These are phyloP conservation scores for Gallinago nigripennis DNA, from an alignment of 2,797 vertebrate genomes.

Conservation along the genomic window DNA sequence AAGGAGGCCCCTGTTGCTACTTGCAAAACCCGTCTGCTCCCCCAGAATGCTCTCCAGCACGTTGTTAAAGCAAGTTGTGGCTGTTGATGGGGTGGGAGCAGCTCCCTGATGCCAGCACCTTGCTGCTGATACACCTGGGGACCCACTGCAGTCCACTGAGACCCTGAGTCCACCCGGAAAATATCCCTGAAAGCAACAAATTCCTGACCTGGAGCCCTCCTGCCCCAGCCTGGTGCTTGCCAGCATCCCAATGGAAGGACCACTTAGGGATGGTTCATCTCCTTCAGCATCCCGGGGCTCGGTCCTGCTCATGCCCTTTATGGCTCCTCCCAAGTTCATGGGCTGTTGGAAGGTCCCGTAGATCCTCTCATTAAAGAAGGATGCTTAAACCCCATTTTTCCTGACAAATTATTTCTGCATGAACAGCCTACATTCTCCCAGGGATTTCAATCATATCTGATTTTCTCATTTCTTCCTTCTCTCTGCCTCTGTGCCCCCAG, in stretches of 20 bases:
- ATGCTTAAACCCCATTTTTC: not conserved
- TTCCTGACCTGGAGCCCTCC: not conserved
- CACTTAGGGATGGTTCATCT: not conserved
- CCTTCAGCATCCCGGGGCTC: not conserved
- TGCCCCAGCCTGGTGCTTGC: not conserved
- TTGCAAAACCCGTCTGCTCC: too few species aligned
- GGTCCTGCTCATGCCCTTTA: not conserved
- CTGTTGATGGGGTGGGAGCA: not conserved
- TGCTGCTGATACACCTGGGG: not conserved
- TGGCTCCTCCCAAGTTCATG: fast-evolving
- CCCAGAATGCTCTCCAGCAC: not conserved
- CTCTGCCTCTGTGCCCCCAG: not conserved
- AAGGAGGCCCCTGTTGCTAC: not conserved
- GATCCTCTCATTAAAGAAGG: not conserved
- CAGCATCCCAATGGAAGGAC: not conserved
- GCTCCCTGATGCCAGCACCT: not conserved
- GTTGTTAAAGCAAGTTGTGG: not conserved
- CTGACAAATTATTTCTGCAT: not conserved
- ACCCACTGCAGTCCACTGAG: too few species aligned
- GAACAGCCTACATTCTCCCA: not conserved
- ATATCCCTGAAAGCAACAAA: not conserved
- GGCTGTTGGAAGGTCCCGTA: not conserved
- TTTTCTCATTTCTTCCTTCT: not conserved
- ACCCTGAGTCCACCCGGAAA: not conserved
- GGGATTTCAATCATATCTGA: too few species aligned